Conservation (phyloP, 2,113 vertebrate species). For the Lagopus muta region DNA sequence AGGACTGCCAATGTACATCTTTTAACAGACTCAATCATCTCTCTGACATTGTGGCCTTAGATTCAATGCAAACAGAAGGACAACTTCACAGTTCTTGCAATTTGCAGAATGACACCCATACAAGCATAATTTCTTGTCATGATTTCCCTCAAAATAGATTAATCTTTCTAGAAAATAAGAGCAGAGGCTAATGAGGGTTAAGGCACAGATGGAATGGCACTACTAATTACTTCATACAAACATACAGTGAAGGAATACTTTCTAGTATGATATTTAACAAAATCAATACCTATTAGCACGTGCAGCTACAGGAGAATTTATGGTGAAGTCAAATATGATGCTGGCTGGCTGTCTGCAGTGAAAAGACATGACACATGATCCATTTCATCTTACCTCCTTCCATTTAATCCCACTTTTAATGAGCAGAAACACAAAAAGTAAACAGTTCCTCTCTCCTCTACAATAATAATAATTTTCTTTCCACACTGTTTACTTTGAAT, state of each 20-base stretch:
- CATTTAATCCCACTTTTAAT: conserved; percentile 17
- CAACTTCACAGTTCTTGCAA: not conserved
- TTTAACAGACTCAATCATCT: not conserved
- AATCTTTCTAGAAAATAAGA: conserved; percentile 27
- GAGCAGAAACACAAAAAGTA: not conserved
- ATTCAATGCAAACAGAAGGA: not conserved
- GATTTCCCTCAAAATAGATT: conserved; percentile 31
- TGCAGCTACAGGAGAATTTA: not conserved
- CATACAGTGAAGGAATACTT: not conserved
- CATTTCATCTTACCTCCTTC: not conserved
- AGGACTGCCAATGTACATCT: not conserved
- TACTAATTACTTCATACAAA: conserved; percentile 9
- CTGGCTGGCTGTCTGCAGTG: not conserved
- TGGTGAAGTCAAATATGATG: not conserved
- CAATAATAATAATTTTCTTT: not conserved
- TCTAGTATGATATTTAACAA: not conserved
- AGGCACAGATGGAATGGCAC: conserved; percentile 41
- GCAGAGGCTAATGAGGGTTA: conserved; percentile 39
- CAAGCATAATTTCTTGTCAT: not conserved
- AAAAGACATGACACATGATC: not conserved
- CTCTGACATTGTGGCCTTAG: not conserved
- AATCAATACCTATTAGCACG: not conserved
- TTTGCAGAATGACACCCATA: not conserved
- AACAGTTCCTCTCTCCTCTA: not conserved
- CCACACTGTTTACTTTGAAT: not conserved